Evolutionary conservation across 2,797 vertebrate species (phyloP).

Genomic region (Xenentodon cancila): DNA sequence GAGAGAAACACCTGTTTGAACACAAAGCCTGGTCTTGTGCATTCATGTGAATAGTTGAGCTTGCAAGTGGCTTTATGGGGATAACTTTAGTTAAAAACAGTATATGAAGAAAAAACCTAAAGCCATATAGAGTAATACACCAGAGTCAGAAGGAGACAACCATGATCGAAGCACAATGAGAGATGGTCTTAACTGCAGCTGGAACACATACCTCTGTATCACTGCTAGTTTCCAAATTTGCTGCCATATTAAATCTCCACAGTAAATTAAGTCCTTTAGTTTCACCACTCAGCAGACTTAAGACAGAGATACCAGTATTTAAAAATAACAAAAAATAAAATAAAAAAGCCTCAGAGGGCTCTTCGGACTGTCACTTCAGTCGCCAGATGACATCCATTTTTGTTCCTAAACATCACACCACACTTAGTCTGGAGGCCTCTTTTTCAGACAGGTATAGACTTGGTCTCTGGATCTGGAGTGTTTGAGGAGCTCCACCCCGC

Average conservation of each 20-base stretch:
- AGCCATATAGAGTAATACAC: slow-evolving; percentile 9
- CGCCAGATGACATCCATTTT: slow-evolving; percentile 33
- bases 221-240: slow-evolving; percentile 52
- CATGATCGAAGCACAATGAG: slow-evolving; percentile 12
- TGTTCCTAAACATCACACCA: slow-evolving; percentile 12
- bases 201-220: slow-evolving; percentile 67
- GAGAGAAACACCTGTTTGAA: slow-evolving; percentile 11
- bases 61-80: slow-evolving; percentile 6
- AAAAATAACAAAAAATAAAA: no score
- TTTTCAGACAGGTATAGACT: slow-evolving; percentile 56
- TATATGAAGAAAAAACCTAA: slow-evolving; percentile 18
- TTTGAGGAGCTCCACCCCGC: slow-evolving; percentile 49
- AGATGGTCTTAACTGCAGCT: slow-evolving; percentile 18
- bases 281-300: slow-evolving; percentile 24
- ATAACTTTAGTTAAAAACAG: neutral
- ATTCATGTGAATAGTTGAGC: slow-evolving; percentile 14
- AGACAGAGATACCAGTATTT: slow-evolving; percentile 6
- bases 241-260: slow-evolving; percentile 56
- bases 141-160: slow-evolving; percentile 9
- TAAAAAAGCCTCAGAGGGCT: slow-evolving; percentile 33
- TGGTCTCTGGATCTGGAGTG: slow-evolving; percentile 32
- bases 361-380: slow-evolving; percentile 25
- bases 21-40: slow-evolving; percentile 34
- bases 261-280: slow-evolving; percentile 23
- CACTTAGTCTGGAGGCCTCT: slow-evolving; percentile 12